Conservation (phyloP, 1,140 invertebrate genomes). For the Psix sp. region DNA sequence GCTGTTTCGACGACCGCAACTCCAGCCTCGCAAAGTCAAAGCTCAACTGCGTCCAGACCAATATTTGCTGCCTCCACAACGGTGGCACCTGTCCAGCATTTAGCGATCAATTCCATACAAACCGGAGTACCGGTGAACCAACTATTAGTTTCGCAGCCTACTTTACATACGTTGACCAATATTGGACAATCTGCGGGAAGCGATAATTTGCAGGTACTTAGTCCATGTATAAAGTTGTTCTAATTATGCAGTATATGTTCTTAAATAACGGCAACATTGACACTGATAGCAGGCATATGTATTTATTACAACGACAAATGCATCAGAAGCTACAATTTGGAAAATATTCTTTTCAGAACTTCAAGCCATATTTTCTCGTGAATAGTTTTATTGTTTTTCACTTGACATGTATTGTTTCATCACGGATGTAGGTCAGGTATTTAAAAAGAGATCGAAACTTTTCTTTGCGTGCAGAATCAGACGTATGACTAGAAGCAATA, state of each 20-base stretch:
- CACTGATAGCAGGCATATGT: too few species aligned
- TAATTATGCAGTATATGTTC: too few species aligned
- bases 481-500: too few species aligned
- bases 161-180: constrained; percentile 62
- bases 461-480: constrained; percentile 3
- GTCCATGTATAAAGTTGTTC: too few species aligned
- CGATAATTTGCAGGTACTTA: constrained; percentile 49
- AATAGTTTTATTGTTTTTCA: too few species aligned
- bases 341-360: too few species aligned
- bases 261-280: too few species aligned
- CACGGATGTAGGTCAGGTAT: not conserved
- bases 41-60: constrained; percentile 53
- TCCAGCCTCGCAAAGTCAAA: constrained; percentile 40
- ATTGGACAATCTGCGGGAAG: constrained; percentile 35
- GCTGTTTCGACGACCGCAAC: constrained; percentile 58
- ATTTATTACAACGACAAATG: too few species aligned
- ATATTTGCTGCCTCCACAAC: constrained; percentile 53
- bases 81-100: constrained; percentile 53
- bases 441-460: constrained; percentile 1
- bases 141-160: constrained; percentile 65
- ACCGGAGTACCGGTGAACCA: constrained; percentile 52
- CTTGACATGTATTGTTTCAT: not conserved
- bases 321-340: too few species aligned
- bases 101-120: constrained; percentile 53
- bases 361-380: too few species aligned